Conservation (phyloP, 2,888 invertebrate genomes). For the Pterostichus madidus region DNA sequence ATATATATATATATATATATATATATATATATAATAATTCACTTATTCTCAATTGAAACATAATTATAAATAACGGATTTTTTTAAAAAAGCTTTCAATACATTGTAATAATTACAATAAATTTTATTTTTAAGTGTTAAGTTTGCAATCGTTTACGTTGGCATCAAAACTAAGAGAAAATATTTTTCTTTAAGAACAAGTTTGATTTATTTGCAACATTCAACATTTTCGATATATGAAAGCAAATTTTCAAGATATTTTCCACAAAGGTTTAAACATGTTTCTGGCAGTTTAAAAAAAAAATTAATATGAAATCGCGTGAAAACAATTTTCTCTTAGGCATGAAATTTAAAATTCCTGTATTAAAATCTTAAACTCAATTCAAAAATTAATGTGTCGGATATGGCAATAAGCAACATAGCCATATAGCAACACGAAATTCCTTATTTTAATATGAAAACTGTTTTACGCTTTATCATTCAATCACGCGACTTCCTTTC, state of each 20-base stretch:
- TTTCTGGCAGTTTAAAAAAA: background rate
- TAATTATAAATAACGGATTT: too few relatives aligned
- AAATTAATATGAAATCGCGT: background rate
- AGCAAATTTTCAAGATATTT: background rate
- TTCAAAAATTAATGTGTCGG: slow-evolving; percentile 26
- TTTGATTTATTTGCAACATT: background rate
- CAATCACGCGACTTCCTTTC: slow-evolving; percentile 44
- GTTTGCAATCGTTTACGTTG: background rate
- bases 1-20: too few relatives aligned
- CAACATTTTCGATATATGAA: background rate
- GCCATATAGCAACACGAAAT: slow-evolving; percentile 4
- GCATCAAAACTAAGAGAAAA: background rate
- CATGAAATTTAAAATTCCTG: background rate
- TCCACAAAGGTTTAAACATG: background rate
- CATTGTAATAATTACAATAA: background rate
- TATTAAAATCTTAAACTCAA: too few relatives aligned
- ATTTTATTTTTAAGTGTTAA: background rate
- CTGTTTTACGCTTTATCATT: slow-evolving; percentile 10
- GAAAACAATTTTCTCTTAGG: background rate
- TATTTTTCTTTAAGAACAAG: background rate
- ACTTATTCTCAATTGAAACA: too few relatives aligned
- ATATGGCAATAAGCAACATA: slow-evolving; percentile 9
- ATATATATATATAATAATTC: too few relatives aligned
- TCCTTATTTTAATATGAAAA: slow-evolving; percentile 51
- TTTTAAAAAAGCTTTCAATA: background rate